Base-by-base conservation (phyloP, 2,888 invertebrate genomes). In the Chironomus riparius region DNA sequence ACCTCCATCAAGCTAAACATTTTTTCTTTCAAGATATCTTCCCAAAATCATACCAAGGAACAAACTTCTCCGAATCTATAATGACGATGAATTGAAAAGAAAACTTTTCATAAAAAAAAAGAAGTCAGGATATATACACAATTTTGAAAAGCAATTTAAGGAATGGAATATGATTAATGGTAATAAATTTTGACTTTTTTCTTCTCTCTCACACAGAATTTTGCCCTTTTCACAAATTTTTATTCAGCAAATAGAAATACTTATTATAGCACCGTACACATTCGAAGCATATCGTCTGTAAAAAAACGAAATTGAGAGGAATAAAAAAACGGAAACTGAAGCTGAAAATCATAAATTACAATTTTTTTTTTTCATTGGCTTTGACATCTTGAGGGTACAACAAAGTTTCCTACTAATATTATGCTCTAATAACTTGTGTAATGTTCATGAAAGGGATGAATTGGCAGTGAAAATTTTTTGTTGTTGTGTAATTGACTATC, bases 301-400 rank as follows among this genome's bases (percentile, higher is more conserved):
- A 50, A n/a, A 48, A 48, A 12, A 50, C 50, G 15, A 6, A 50
- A 50, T 56, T 38, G 38, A 38, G 56, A 56, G 56, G n/a, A 65
- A 22, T 13, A 65, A 70, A 72, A 70, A 62, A 72, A 28, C 72
- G 72, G 72, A 72, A 65, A 72, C 24, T 62, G 62, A 61, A 62
- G 18, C 56, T 47, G 68, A 72, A 56, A 72, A 72, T 72, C 56
- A 72, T 72, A 72, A 72, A 72, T 72, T 72, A 72, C 21, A 65
- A 65, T 65, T 65, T 65, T 65, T 56, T n/a, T n/a, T 5, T 18
- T 1, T 4, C 28, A 62, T 72, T 72, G 72, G 24, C 72, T 71
- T 50, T 61, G 72, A 72, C 72, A 61, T 62, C 65, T 56, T 72
- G 72, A 62, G 72, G 72, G 61, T 72, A 65, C 65, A 65, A 65